Percentiles rank a stretch among this genome's conserved stretches.
phyloP scores from a whole-genome alignment of 2,888 invertebrate species.

The Palloptera scutellata region DNA sequence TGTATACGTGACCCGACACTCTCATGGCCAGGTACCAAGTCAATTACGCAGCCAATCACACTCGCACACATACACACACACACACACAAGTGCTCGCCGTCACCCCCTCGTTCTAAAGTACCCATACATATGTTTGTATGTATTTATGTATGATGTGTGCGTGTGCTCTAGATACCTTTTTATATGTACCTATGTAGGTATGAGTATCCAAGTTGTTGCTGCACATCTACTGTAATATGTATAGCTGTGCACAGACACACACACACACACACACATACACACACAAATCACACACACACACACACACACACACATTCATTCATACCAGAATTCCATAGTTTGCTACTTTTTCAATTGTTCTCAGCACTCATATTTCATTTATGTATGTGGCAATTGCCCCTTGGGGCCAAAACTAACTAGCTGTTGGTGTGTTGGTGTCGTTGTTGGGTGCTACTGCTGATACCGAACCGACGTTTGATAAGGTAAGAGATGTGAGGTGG shows the following conservation, averaged over 20 bases:
- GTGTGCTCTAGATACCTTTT: slow-evolving; percentile 28
- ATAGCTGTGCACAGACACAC: too few relatives aligned
- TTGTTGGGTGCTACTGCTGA: background rate
- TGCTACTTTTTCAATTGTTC: slow-evolving; percentile 40
- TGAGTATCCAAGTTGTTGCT: slow-evolving; percentile 10
- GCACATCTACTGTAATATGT: background rate
- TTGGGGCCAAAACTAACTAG: slow-evolving; percentile 21
- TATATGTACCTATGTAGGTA: slow-evolving; percentile 34
- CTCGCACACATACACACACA: slow-evolving; percentile 19
- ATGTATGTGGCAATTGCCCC: slow-evolving; percentile 41
- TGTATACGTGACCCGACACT: background rate
- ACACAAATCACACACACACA: too few relatives aligned
- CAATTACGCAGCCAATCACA: slow-evolving; percentile 42
- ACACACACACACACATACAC: too few relatives aligned
- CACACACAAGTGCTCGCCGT: slow-evolving; percentile 9
- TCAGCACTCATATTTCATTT: slow-evolving; percentile 46
- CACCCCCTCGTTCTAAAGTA: too few relatives aligned
- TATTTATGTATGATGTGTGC: background rate
- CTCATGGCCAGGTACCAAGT: slow-evolving; percentile 47
- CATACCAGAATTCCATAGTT: background rate
- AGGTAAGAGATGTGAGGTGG: too few relatives aligned
- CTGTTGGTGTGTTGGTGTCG: background rate
- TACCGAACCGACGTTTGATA: too few relatives aligned
- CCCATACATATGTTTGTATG: background rate
- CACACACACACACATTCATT: too few relatives aligned